Conservation (phyloP, 2,888 invertebrate species). For the Seira sanloemensis region DNA sequence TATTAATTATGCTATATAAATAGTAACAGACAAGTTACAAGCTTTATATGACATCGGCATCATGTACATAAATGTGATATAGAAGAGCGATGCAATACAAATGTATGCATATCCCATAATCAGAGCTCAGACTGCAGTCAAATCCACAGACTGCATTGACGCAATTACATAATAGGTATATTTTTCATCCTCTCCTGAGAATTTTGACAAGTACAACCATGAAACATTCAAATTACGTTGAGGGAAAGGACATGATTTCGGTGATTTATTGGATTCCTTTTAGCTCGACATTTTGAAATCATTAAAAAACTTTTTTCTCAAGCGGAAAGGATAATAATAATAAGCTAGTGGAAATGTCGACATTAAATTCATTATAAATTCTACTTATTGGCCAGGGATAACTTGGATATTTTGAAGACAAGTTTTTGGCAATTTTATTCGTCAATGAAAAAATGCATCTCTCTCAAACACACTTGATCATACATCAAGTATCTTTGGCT, state of each 20-base stretch:
- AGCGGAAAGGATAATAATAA: not conserved
- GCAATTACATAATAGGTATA: not conserved
- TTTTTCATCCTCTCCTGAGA: not conserved
- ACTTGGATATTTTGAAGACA: slow-evolving; percentile 13
- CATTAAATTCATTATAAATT: slow-evolving; percentile 28
- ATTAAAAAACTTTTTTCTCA: not conserved
- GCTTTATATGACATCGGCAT: not conserved
- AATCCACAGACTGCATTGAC: too few species aligned
- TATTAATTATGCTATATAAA: too few species aligned
- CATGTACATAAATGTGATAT: not conserved
- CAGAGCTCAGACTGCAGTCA: too few species aligned
- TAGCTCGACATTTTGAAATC: not conserved
- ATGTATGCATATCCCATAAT: not conserved
- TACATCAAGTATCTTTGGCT: not conserved
- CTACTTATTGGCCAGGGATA: slow-evolving; percentile 36
- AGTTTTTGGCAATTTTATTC: not conserved
- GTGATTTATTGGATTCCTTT: not conserved
- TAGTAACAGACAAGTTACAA: not conserved
- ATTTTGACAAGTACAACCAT: not conserved
- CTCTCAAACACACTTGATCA: too few species aligned
- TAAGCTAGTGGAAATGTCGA: not conserved
- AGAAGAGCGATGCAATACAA: not conserved
- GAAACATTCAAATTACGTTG: not conserved
- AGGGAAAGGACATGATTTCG: not conserved
- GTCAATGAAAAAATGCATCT: not conserved